Base-by-base conservation (phyloP, 2,888 invertebrate genomes). In the Chaetogeoica ovagalla region DNA sequence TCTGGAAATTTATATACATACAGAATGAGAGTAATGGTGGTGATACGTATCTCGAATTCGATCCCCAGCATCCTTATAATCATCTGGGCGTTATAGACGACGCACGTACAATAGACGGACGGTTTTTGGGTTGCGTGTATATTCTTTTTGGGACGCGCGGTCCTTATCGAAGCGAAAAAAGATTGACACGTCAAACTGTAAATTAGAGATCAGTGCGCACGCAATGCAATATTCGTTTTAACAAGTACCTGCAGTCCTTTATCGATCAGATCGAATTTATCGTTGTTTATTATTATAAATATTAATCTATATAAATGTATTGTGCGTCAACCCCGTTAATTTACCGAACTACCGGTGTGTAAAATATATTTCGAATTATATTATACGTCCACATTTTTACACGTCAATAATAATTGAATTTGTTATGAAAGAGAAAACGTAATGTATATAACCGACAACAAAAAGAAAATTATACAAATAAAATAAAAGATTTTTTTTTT, bases 151-250 rank as follows among this genome's bases (percentile, higher is more conserved):
- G 21, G 1, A 9, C 8, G 4, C 39, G 43, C 65, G 79, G 9
- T 70, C 1, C 21, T 30, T 3, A 39, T 39, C 0, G 48, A 30
- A 71, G 4, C 23, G 15, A n/a, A 62, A 71, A 39, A 19, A 57
- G 70, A 71, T 71, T 71, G 79, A 79, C 71, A 71, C 55, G 79
- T 79, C 62, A 71, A 63, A 65, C 37, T 55, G 19, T 62, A 62
- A 76, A 68, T 62, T 60, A 52, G 17, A 70, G 77, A 63, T 62
- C 43, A 15, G 11, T n/a, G n/a, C n/a, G n/a, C 65, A 37, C 59
- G 17, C 30, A 30, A 30, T 30, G 48, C 37, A 43, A 30, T 30
- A 52, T 59, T 59, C 19, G 1, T 7, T 59, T 60, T 60, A 60
- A 30, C 23, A 6, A 60, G 13, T 21, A 30, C 23, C 62, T n/a